Conservation (phyloP, 2,888 invertebrate genomes). For the Caradrina kadenii region DNA sequence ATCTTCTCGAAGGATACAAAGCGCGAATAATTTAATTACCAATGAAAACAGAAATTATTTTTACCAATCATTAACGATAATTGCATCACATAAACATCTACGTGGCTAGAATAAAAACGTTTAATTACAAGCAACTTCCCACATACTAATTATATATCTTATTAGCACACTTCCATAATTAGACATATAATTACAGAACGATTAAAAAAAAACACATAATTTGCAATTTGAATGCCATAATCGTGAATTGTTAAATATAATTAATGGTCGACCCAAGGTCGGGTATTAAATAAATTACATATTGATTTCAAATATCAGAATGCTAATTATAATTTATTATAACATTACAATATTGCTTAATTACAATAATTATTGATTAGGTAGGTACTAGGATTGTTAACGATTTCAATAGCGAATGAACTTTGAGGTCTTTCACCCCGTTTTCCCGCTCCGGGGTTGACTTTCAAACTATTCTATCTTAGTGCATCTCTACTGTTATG, state of each 20-base stretch:
- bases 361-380: constrained; percentile 51
- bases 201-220: constrained; percentile 75
- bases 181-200: constrained; percentile 74
- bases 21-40: constrained; percentile 37
- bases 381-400: constrained; percentile 40
- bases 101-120: constrained; percentile 54
- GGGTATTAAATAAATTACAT: constrained; percentile 76
- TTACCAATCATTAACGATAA: constrained; percentile 53
- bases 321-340: constrained; percentile 71
- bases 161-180: constrained; percentile 76
- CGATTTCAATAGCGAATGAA: constrained; percentile 14
- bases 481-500: background rate
- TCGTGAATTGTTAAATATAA: constrained; percentile 81
- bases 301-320: constrained; percentile 75
- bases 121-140: constrained; percentile 65
- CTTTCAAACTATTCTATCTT: background rate
- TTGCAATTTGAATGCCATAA: constrained; percentile 81
- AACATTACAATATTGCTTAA: constrained; percentile 53
- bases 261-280: constrained; percentile 76
- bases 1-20: constrained; percentile 17
- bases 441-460: background rate
- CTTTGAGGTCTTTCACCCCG: constrained; percentile 23
- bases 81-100: constrained; percentile 53
- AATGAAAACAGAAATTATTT: constrained; percentile 39
- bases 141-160: constrained; percentile 70